Conservation (phyloP, 2,888 invertebrate genomes). For the Hanleya hanleyi region DNA sequence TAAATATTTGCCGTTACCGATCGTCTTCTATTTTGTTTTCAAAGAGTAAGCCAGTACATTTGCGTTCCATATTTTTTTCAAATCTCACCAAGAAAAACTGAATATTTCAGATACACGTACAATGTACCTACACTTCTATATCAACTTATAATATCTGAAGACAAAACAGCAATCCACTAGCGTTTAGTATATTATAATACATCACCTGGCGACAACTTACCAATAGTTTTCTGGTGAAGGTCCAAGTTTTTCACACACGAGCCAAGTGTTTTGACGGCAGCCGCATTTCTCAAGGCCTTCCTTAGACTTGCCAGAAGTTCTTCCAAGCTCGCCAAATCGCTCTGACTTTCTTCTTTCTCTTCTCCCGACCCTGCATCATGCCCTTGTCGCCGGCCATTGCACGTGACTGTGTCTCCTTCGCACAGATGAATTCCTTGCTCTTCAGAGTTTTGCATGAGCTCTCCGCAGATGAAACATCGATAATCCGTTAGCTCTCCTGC, state of each 20-base stretch:
- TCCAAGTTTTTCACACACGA: not conserved
- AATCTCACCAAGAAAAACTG: too few relatives aligned
- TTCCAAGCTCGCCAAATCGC: not conserved
- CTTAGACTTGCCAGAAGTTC: not conserved
- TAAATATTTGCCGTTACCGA: too few relatives aligned
- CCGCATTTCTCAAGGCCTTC: not conserved
- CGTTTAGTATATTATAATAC: too few relatives aligned
- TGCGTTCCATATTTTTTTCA: too few relatives aligned
- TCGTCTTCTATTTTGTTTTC: too few relatives aligned
- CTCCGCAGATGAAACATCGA: constrained; percentile 59
- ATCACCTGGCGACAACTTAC: too few relatives aligned
- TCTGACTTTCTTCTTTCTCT: not conserved
- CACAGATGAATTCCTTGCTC: constrained; percentile 62
- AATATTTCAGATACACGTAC: too few relatives aligned
- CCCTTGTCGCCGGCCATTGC: not conserved
- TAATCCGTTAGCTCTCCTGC: not conserved
- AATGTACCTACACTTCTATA: too few relatives aligned
- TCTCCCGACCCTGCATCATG: not conserved
- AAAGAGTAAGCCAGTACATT: too few relatives aligned
- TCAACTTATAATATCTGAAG: too few relatives aligned
- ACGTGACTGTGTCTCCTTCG: constrained; percentile 56
- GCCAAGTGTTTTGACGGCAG: not conserved
- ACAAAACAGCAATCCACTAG: too few relatives aligned
- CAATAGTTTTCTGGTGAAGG: not conserved
- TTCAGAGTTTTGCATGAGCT: constrained; percentile 57